Evolutionary conservation across 2,113 vertebrate genomes (phyloP).

Genomic region (Pampusana beccarii): DNA sequence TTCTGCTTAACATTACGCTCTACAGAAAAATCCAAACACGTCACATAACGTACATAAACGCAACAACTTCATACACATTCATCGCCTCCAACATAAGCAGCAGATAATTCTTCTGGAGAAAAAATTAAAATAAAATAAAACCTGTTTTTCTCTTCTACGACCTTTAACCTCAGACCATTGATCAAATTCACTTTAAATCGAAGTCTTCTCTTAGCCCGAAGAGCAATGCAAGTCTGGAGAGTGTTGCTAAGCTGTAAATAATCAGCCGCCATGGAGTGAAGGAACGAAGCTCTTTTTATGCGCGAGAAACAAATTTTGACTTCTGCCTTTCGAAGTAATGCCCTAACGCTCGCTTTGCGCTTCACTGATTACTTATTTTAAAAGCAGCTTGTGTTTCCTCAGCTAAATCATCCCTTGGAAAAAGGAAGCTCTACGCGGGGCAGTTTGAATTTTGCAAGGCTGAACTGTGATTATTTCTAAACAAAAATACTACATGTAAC

Average conservation of each 20-base stretch:
- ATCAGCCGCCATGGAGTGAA: background rate
- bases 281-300: background rate
- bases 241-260: background rate
- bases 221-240: background rate
- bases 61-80: background rate
- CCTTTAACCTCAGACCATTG: background rate
- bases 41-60: background rate
- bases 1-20: background rate
- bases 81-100: background rate
- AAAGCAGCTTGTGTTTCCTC: background rate
- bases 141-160: background rate
- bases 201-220: background rate
- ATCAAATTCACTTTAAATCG: background rate
- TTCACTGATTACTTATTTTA: background rate
- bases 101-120: background rate
- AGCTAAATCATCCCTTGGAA: background rate
- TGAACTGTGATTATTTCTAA: background rate
- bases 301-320: background rate
- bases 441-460: background rate
- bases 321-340: background rate
- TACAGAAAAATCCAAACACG: background rate
- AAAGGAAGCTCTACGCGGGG: background rate
- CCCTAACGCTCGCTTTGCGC: background rate
- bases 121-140: background rate
- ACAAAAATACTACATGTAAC: background rate